Conservation (phyloP, 2,113 vertebrate species). For the Alectura lathami region DNA sequence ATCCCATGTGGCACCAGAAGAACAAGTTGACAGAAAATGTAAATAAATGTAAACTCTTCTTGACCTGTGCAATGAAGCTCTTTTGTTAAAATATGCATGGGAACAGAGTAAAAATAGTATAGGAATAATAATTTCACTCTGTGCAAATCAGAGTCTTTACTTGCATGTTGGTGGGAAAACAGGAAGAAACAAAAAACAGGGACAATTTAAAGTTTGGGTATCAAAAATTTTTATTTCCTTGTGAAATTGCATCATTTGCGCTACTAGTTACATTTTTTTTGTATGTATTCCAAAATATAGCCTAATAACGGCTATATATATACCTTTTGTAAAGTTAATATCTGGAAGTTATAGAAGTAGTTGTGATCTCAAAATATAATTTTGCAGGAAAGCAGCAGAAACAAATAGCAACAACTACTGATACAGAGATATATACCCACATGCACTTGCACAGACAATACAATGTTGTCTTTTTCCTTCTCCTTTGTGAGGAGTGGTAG, state of each 20-base stretch:
- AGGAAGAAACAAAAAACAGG: neutral
- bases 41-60: neutral
- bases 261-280: neutral
- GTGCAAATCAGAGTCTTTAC: neutral
- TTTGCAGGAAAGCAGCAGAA: neutral
- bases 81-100: neutral
- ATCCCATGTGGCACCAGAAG: neutral
- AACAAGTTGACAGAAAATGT: neutral
- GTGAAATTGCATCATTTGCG: neutral
- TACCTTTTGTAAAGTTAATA: neutral
- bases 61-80: neutral
- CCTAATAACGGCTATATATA: neutral
- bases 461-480: neutral
- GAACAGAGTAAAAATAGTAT: neutral
- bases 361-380: no score
- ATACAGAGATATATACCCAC: neutral
- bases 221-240: neutral
- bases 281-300: neutral
- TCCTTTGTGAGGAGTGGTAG: neutral
- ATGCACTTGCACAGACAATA: neutral
- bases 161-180: neutral
- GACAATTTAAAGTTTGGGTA: neutral
- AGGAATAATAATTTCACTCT: neutral
- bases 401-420: neutral
- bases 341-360: neutral